Conservation (phyloP, 2,888 invertebrate species). For the Pseudolycoriella hygida region DNA sequence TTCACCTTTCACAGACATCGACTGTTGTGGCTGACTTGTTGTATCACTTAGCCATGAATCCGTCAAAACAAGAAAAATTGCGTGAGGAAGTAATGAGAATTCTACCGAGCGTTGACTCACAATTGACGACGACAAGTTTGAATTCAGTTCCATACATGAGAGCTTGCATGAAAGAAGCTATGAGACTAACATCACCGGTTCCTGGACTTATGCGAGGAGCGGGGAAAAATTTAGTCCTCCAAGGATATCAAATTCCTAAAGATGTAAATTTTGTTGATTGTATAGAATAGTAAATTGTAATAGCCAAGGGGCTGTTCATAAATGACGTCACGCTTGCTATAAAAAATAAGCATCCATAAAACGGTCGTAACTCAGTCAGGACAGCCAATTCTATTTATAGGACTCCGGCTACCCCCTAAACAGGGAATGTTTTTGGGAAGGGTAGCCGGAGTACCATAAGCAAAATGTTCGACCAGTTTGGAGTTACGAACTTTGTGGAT, state of each 20-base stretch:
- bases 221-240: conserved; percentile 35
- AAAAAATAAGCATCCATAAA: too few relatives aligned
- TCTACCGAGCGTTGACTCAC: conserved; percentile 25
- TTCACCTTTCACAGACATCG: conserved; percentile 30
- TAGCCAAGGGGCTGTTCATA: too few relatives aligned
- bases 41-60: conserved; percentile 42
- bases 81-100: conserved; percentile 34
- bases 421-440: too few relatives aligned
- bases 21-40: conserved; percentile 36
- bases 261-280: conserved; percentile 31
- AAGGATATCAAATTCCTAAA: conserved; percentile 43
- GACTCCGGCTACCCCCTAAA: too few relatives aligned
- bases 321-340: too few relatives aligned
- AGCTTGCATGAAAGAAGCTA: conserved; percentile 53
- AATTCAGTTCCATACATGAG: conserved; percentile 39
- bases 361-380: too few relatives aligned
- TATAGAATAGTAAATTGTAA: background rate
- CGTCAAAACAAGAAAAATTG: conserved; percentile 41
- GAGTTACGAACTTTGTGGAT: too few relatives aligned
- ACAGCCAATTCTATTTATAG: too few relatives aligned
- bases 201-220: conserved; percentile 31
- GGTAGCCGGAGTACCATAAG: too few relatives aligned
- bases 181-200: conserved; percentile 41
- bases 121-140: conserved; percentile 27
- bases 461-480: too few relatives aligned